Base-by-base conservation (phyloP, 2,888 invertebrate genomes). In the Acanthosepion lycidas region DNA sequence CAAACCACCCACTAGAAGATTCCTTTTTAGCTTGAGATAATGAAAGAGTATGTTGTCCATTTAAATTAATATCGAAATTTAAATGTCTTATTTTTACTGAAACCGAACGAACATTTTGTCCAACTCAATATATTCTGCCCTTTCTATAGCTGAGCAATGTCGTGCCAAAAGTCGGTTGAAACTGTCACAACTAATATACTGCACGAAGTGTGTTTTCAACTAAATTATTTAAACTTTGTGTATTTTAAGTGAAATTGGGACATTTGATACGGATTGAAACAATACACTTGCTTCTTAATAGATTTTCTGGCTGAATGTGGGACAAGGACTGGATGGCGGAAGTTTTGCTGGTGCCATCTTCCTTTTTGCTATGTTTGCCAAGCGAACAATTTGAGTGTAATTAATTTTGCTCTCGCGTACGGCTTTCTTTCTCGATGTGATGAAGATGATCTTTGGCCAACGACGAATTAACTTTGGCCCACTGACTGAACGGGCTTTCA, bases 231-330 rank as follows among this genome's bases (percentile, higher is more conserved):
- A 78, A 78, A 78, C n/a, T 59, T 59, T 78, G n/a, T 78, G n/a
- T n/a, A 78, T 78, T 78, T 78, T n/a, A 78, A 78, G 78, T n/a
- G 78, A 78, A 78, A 33, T n/a, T n/a, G 15, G 33, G 78, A 78
- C 18, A 78, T 78, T 78, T n/a, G n/a, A 78, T 78, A 9, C 18
- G n/a, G 33, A 78, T n/a, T 78, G 78, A 78, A 78, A 78, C n/a
- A 78, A 78, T n/a, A 78, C n/a, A 78, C n/a, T n/a, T 78, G 78
- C 78, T 78, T n/a, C 78, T 78, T n/a, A 78, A 78, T 78, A 78
- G n/a, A 12, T 78, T 78, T 59, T 78, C n/a, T 78, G 15, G 78
- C n/a, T 78, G n/a, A 78, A 92, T 48, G 49, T 9, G 26, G 48
- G 49, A 92, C 6, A 12, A 49, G 28, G 23, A 49, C 20, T 8